Evolutionary conservation across 2,888 invertebrate species (phyloP).

Genomic region (Ochropacha duplaris): DNA sequence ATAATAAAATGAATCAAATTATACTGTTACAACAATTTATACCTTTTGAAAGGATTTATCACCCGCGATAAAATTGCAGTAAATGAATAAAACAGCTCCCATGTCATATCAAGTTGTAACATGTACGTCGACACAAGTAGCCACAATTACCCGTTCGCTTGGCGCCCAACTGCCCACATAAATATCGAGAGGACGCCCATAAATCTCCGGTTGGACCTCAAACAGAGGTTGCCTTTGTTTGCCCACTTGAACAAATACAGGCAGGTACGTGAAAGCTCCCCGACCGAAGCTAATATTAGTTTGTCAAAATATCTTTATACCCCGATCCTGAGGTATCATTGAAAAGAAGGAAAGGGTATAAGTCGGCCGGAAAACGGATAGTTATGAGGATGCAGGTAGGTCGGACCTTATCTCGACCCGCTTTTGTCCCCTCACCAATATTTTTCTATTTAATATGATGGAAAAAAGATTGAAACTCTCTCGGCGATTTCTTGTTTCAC

Average conservation of each 20-base stretch:
- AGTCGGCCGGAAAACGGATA: slow-evolving; percentile 26
- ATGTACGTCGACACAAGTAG: neutral
- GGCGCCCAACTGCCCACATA: neutral
- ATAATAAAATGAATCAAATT: neutral
- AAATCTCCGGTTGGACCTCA: neutral
- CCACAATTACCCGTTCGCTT: neutral
- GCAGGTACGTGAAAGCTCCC: neutral
- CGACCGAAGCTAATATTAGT: slow-evolving; percentile 40
- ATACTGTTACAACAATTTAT: neutral
- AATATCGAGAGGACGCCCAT: neutral
- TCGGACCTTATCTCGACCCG: slow-evolving; percentile 9
- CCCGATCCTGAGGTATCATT: slow-evolving; percentile 31
- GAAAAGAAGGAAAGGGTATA: slow-evolving; percentile 37
- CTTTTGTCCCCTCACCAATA: slow-evolving; percentile 35
- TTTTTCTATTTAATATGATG: slow-evolving; percentile 47
- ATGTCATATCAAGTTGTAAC: neutral
- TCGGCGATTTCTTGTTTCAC: slow-evolving; percentile 5
- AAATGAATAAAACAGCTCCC: neutral
- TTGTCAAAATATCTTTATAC: slow-evolving; percentile 41
- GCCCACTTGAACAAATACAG: slow-evolving; percentile 16
- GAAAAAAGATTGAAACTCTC: slow-evolving; percentile 13
- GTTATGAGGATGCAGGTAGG: slow-evolving; percentile 35
- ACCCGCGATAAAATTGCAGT: neutral
- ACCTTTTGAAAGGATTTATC: neutral
- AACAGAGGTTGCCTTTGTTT: slow-evolving; percentile 20